Percentiles rank a stretch among this genome's conserved stretches.
phyloP scores from a whole-genome alignment of 1,140 invertebrate genomes.

The Neodiprion lecontei region DNA sequence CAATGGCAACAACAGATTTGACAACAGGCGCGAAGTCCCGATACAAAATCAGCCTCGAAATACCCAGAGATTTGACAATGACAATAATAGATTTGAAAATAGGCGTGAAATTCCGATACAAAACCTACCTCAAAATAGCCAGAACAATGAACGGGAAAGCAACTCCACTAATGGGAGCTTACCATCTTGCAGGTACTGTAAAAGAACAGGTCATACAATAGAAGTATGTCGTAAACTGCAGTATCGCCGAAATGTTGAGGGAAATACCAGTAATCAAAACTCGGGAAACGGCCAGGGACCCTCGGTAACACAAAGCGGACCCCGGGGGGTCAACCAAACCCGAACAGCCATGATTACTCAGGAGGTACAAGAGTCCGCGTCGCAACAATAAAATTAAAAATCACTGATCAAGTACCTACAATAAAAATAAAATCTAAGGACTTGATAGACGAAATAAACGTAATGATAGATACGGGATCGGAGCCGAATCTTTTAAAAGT shows the following conservation, averaged over 20 bases:
- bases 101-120: no score
- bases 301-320: neutral
- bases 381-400: neutral
- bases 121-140: no score
- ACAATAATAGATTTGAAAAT: no score
- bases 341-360: neutral
- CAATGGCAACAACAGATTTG: no score
- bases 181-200: neutral
- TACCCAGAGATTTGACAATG: no score
- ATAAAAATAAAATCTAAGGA: neutral
- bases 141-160: no score
- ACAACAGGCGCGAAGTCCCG: no score
- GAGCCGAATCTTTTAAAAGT: constrained; percentile 12
- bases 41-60: no score
- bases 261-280: neutral
- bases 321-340: neutral
- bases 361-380: neutral
- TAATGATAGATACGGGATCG: constrained; percentile 16
- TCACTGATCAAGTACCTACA: neutral
- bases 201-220: neutral
- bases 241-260: neutral
- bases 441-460: neutral
- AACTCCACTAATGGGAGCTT: neutral
- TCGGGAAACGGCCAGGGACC: neutral
- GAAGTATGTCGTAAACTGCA: neutral